Percentiles rank a stretch among this genome's conserved stretches.
Evolutionary conservation across 2,797 vertebrate genomes (phyloP).

Genomic region (Trachops cirrhosus): DNA sequence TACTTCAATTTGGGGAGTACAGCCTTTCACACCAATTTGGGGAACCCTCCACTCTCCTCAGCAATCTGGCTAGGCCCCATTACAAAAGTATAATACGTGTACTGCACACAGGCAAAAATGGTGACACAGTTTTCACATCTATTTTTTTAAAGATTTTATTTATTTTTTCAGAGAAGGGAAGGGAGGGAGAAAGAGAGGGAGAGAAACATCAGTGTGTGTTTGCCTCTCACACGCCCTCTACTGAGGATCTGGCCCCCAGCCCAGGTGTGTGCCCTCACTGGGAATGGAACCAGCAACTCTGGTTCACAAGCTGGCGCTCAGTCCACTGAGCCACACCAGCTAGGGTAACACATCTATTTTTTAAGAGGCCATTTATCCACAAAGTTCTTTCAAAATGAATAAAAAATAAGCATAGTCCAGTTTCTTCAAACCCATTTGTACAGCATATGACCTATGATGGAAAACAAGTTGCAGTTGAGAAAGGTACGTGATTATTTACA

Average conservation of each 20-base stretch:
- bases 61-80: not conserved
- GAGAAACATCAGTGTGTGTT: too few species aligned
- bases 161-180: too few species aligned
- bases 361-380: not conserved
- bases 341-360: not conserved
- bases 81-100: not conserved
- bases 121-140: not conserved
- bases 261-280: too few species aligned
- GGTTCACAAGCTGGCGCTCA: too few species aligned
- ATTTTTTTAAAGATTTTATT: not conserved
- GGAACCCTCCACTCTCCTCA: not conserved
- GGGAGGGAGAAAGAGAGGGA: too few species aligned
- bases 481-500: not conserved
- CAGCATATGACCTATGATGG: not conserved
- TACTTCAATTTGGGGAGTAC: not conserved
- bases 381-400: not conserved
- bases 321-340: too few species aligned
- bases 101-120: not conserved
- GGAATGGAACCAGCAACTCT: too few species aligned
- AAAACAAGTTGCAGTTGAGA: not conserved
- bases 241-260: too few species aligned
- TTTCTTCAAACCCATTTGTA: not conserved
- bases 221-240: too few species aligned
- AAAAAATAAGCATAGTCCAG: not conserved
- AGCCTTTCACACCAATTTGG: not conserved